Base-by-base conservation (phyloP, 2,113 vertebrate genomes). In the Sula dactylatra region DNA sequence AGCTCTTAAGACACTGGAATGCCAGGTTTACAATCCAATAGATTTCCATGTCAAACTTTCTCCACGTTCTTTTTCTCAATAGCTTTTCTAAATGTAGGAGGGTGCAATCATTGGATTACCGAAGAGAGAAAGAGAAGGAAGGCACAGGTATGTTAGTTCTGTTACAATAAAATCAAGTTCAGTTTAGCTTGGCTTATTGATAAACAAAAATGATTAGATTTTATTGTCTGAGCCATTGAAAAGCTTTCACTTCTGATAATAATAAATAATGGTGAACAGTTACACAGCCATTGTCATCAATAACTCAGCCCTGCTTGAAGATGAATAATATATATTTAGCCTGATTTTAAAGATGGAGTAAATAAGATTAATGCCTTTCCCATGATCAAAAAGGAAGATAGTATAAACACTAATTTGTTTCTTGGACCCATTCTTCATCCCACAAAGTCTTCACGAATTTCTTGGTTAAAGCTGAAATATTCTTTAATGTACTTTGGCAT, bases 221-320 rank as follows among this genome's bases (percentile, higher is more conserved):
- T 95, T 86, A 64, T 84, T 92, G 45, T 90, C 90, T 84, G 88
- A 94, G 86, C 61, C 77, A 88, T 76, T 94, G 94, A 90, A 93
- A 90, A 92, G 71, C 85, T 95, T 94, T 97, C 88, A 83, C 64
- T 96, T 96, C 67, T 92, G 88, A 86, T 96, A 92, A 95, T 86
- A 93, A 95, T 90, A 96, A 94, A 90, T 94, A 94, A 94, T 86
- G 29, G 55, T 77, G 90, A 92, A 58, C 90, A 80, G 74, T 64
- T 90, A 52, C 64, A 79, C 61, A 92, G 72, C 47, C 52, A 64
- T 76, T 86, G 69, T 44, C 64, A 97, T 96, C 92, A 83, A 92
- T 92, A 93, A 90, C 82, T 94, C 67, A 90, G 50, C 76, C 67
- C 67, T 87, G 47, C 82, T 84, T 93, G 58, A 81, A 92, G 38